Base-by-base conservation (phyloP, 1,140 invertebrate genomes). In the Ladona fulva region DNA sequence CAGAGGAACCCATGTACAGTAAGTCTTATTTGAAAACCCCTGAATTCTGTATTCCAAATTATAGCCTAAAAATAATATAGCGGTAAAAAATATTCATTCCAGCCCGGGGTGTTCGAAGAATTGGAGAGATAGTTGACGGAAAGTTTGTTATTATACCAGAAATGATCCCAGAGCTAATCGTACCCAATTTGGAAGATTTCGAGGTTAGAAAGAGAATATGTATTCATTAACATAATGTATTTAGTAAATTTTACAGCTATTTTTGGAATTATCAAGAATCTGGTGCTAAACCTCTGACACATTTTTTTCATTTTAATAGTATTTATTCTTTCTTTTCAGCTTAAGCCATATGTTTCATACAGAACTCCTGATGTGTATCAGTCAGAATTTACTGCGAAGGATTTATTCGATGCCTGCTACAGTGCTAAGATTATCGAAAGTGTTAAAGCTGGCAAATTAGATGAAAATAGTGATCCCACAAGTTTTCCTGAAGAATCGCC, bases 321-420 rank as follows among this genome's bases (percentile, higher is more conserved):
- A n/a, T 44, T 74, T 52, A 16, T 74, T 78, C 6, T 76, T 78
- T 77, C 75, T 79, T 91, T 89, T 76, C 84, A 91, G 86, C 86
- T 99, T 25, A 97, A 97, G 85, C 95, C 97, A 0, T 99, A 99
- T 83, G 97, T 98, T 0, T 95, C 95, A 0, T 98, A 98, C 81
- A 89, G 89, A 85, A 89, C 90, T 0, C 85, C 88, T 12, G 91
- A 95, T 77, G 88, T 97, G 5, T 83, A 86, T 16, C 92, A 96
- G 83, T 88, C 90, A 11, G 90, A 93, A 84, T 95, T 96, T 80
- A 96, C 94, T 19, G 86, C 95, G 11, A 83, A 95, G 85, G 90
- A 95, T 83, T 86, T 98, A 22, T 98, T 97, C 83, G 88, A 95
- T 84, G 89, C 90, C 3, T 87, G 95, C 0, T 98, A 97, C 86